Percentiles rank a stretch among this genome's conserved stretches.
Evolutionary conservation across 2,113 vertebrate species (phyloP).

Genomic region (Gnathonemus echidnorhynchus): DNA sequence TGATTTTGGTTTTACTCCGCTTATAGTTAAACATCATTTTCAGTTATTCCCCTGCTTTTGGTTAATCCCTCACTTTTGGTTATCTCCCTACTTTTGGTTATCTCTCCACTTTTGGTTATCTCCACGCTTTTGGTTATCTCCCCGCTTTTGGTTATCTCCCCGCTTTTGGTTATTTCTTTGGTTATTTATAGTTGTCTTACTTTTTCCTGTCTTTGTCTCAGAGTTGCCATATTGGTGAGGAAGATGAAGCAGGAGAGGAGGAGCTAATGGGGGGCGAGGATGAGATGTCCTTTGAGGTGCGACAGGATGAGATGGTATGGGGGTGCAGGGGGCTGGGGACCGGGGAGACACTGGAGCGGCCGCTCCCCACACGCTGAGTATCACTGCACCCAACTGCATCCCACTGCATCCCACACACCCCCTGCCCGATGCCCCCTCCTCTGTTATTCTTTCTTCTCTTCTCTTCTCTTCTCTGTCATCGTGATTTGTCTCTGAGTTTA

Average conservation of each 20-base stretch:
- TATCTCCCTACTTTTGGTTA: not conserved
- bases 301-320: constrained; percentile 68
- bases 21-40: not conserved
- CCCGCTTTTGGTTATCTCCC: not conserved
- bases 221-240: constrained; percentile 84
- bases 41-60: not conserved
- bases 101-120: not conserved
- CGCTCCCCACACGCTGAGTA: constrained; percentile 58
- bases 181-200: not conserved
- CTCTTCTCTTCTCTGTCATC: not conserved
- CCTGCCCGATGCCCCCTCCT: constrained; percentile 19
- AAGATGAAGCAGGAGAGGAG: constrained; percentile 66
- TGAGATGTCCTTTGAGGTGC: constrained; percentile 84
- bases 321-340: constrained; percentile 61
- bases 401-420: constrained; percentile 40
- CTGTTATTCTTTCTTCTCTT: not conserved
- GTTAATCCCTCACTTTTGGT: not conserved
- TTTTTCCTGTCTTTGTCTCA: constrained; percentile 36
- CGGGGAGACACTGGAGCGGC: constrained; percentile 63
- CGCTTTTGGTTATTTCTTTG: not conserved
- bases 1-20: not conserved
- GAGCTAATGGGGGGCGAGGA: constrained; percentile 58
- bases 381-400: constrained; percentile 48
- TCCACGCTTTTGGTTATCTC: too few relatives aligned
- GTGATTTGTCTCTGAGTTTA: constrained; percentile 2